A percentile compares a stretch with the other conserved stretches of the same genome.
These are phyloP conservation scores for Drosophila engyochracea DNA, from an alignment of 2,888 invertebrate species.

Conservation along the genomic window DNA sequence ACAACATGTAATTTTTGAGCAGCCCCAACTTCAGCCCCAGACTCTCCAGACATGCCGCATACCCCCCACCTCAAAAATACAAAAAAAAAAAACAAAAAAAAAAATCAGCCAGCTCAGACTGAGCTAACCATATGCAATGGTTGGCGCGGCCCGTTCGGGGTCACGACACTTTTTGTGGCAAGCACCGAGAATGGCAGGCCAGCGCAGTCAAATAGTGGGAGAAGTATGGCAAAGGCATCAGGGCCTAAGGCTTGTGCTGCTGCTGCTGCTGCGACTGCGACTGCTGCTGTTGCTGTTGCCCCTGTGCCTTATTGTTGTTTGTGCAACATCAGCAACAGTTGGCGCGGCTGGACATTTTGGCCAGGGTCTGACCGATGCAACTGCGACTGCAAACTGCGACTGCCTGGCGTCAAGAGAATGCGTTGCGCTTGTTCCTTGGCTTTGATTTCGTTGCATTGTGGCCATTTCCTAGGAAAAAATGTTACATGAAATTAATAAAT, in stretches of 20 bases:
- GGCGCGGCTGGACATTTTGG: slow-evolving; percentile 74
- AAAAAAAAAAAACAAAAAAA: not conserved
- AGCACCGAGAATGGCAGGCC: slow-evolving; percentile 58
- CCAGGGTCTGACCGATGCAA: slow-evolving; percentile 61
- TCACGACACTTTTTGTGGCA: slow-evolving; percentile 84
- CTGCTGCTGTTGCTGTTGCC: slow-evolving; percentile 36
- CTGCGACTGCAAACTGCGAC: slow-evolving; percentile 60
- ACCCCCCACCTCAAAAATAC: slow-evolving; percentile 47
- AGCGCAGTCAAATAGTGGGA: slow-evolving; percentile 78
- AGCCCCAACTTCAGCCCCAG: slow-evolving; percentile 32
- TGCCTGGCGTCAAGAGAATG: slow-evolving; percentile 81
- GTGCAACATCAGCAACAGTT: slow-evolving; percentile 55
- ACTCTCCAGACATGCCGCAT: slow-evolving; percentile 49
- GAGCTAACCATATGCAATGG: slow-evolving; percentile 74
- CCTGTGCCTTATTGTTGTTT: slow-evolving; percentile 68
- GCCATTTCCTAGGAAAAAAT: slow-evolving; percentile 81
- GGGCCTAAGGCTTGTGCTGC: slow-evolving; percentile 56
- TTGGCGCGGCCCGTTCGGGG: slow-evolving; percentile 72
- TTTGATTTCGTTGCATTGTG: slow-evolving; percentile 78
- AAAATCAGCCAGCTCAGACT: slow-evolving; percentile 37
- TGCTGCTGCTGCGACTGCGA: slow-evolving; percentile 23
- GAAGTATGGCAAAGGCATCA: slow-evolving; percentile 78
- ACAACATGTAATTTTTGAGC: slow-evolving; percentile 79
- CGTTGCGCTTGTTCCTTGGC: slow-evolving; percentile 79
- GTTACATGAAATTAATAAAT: slow-evolving; percentile 82